A percentile compares a stretch with the other conserved stretches of the same genome.
These are phyloP conservation scores for Emydocephalus ijimae DNA, from an alignment of 2,113 vertebrate species.

Conservation along the genomic window DNA sequence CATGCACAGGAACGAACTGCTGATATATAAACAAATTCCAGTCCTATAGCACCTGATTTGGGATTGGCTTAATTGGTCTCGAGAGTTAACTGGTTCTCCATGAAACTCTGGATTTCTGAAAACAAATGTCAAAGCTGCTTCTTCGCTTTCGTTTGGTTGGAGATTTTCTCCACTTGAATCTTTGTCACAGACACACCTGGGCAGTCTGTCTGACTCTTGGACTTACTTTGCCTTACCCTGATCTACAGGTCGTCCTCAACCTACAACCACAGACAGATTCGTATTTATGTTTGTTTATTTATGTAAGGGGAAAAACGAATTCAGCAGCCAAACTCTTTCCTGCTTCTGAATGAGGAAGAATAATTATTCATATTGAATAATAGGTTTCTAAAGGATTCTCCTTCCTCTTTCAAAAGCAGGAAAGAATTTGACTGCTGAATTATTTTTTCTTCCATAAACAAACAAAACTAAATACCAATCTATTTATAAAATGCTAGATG, in stretches of 20 bases:
- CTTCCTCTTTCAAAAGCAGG: neutral
- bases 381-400: neutral
- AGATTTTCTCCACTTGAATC: neutral
- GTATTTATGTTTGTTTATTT: neutral
- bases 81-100: neutral
- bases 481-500: neutral
- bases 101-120: neutral
- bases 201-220: neutral
- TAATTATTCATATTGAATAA: neutral
- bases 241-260: neutral
- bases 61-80: conserved; percentile 26
- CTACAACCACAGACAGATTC: neutral
- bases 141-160: neutral
- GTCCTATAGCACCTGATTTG: conserved; percentile 20
- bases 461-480: neutral
- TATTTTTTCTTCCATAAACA: neutral
- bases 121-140: neutral
- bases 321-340: neutral
- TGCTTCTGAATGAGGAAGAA: neutral
- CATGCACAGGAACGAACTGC: accelerated
- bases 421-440: neutral
- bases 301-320: neutral
- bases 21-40: conserved; percentile 21
- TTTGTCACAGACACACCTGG: neutral
- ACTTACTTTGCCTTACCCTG: neutral